Evolutionary conservation across 2,888 invertebrate genomes (phyloP), one percentile per base, ranked within the genome.

Genomic region (Nasonovia ribisnigri): DNA sequence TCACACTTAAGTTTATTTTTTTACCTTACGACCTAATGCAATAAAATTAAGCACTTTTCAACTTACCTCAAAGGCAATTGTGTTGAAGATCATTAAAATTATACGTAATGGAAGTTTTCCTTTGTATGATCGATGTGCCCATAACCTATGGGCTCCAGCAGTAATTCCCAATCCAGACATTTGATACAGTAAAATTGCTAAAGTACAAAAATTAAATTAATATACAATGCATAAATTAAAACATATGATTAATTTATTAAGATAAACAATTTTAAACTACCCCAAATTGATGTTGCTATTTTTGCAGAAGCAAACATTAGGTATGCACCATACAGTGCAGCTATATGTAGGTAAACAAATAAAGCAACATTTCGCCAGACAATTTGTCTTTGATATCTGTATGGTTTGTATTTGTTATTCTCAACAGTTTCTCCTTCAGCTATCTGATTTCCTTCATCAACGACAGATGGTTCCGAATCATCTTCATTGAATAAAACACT

Each of bases 41-140:
- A 84, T 20, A 84, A 54, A 57, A 57, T 24, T 92, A 88, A 60
- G 46, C 4, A 48, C 13, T 67, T 43, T 92, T 88, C 3, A 57
- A 77, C 77, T 88, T 88, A 57, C 88, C 43, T 89, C 99, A 96
- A 99, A 98, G 90, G 99, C 99, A 88, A 99, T 95, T 1, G 98
- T 98, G 96, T 99, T 98, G 96, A 98, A 97, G 89, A 98, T 95
- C 77, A 97, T 97, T 94, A 99, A 96, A 77, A 99, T 96, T 16
- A 98, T 95, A 95, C 98, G 96, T 11, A 99, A 96, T 0, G 98
- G 99, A 97, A 98, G 97, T 96, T 97, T 98, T 16, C 99, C 99
- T 96, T 99, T 99, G 96, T 99, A 99, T 0, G 99, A 97, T 95
- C 98, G 97, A 96, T 99, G 99, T 1, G 99, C 97, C 99, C 99